Evolutionary conservation across 2,797 vertebrate species (phyloP).

Genomic region (Diplodus puntazzo): DNA sequence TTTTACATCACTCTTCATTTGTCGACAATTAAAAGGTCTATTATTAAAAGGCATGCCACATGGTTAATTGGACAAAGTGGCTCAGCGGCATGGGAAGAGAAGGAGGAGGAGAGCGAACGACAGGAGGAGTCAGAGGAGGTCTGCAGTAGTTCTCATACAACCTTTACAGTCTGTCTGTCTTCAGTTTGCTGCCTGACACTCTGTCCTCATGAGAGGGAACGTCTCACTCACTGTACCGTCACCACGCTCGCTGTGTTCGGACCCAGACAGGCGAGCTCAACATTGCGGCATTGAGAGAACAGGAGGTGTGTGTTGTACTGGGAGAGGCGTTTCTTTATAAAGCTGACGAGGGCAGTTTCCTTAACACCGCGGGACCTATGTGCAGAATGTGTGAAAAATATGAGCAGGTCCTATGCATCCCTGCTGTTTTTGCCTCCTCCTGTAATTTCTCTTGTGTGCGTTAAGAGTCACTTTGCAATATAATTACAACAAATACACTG

Average conservation of each 20-base stretch:
- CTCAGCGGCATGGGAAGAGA: constrained; percentile 63
- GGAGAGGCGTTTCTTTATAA: constrained; percentile 31
- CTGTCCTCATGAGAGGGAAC: constrained; percentile 55
- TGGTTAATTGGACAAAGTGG: constrained; percentile 83
- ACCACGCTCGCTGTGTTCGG: constrained; percentile 32
- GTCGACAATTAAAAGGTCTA: constrained; percentile 92
- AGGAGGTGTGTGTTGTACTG: constrained; percentile 8
- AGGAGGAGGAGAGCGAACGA: constrained; percentile 21
- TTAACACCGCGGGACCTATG: neutral
- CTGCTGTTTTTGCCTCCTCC: neutral
- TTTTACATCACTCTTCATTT: constrained; percentile 94
- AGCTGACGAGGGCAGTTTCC: constrained; percentile 31
- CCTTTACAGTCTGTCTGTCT: constrained; percentile 67
- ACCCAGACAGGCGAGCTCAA: constrained; percentile 41
- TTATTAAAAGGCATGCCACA: constrained; percentile 92
- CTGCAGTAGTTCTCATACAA: constrained; percentile 47
- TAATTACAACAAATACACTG: constrained; percentile 1
- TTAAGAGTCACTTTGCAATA: constrained; percentile 1
- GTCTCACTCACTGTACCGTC: constrained; percentile 36
- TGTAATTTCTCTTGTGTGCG: neutral
- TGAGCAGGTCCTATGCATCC: neutral
- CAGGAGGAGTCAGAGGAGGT: constrained; percentile 56
- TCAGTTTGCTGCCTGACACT: constrained; percentile 55
- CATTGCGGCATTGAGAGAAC: constrained; percentile 18
- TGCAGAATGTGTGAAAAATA: neutral